A percentile compares a stretch with the other conserved stretches of the same genome.
Evolutionary conservation across 2,797 vertebrate genomes (phyloP).

Genomic region (Propithecus perrieri): DNA sequence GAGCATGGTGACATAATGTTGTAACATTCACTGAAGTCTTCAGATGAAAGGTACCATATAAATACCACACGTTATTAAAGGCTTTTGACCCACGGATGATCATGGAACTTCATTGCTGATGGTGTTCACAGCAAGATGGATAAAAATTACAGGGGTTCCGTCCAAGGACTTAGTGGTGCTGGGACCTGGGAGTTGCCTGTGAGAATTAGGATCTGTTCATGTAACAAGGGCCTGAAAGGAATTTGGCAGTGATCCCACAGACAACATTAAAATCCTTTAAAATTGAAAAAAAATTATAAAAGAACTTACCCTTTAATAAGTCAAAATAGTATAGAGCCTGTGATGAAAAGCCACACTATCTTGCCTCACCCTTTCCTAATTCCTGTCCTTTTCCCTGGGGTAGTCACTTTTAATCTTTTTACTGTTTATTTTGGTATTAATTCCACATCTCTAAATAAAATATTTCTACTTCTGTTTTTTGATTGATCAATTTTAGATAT

Average conservation of each 20-base stretch:
- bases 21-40: not conserved
- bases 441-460: not conserved
- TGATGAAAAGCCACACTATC: not conserved
- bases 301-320: not conserved
- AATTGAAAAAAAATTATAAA: not conserved
- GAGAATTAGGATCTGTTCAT: not conserved
- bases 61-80: slow-evolving; percentile 43
- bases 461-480: not conserved
- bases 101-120: not conserved
- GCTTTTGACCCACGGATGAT: not conserved
- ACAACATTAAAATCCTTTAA: not conserved
- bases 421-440: not conserved
- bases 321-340: not conserved
- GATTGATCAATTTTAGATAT: not conserved
- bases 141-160: not conserved
- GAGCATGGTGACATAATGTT: slow-evolving; percentile 36
- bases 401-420: not conserved
- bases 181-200: not conserved
- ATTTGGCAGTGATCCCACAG: not conserved
- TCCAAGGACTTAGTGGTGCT: not conserved
- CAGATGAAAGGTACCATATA: slow-evolving; percentile 65
- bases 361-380: not conserved
- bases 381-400: not conserved
- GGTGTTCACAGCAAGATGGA: not conserved
- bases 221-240: not conserved